Conservation (phyloP, 2,113 vertebrate genomes). For the Percopsis transmontana region DNA sequence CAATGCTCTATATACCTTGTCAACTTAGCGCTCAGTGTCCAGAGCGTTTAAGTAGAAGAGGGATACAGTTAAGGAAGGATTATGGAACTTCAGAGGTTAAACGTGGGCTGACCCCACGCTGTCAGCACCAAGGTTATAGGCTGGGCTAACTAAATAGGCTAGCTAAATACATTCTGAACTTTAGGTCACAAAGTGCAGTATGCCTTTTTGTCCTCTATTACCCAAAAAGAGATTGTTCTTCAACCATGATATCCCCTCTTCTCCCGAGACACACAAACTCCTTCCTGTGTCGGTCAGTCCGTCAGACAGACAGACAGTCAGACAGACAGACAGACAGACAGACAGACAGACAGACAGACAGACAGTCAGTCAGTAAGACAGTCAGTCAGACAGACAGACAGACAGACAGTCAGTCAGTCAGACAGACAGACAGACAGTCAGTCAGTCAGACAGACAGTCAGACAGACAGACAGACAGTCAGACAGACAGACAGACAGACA, state of each 20-base stretch:
- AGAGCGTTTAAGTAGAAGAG: conserved; percentile 56
- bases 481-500: not conserved
- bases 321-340: not conserved
- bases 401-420: not conserved
- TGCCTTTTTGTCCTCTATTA: not conserved
- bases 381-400: not conserved
- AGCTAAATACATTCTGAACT: too few relatives aligned
- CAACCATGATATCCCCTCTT: not conserved
- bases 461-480: not conserved
- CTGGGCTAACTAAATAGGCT: too few relatives aligned
- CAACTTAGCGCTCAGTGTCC: conserved; percentile 61
- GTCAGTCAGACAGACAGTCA: not conserved
- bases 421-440: not conserved
- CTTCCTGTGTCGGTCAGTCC: not conserved
- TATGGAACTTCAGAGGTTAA: conserved; percentile 51
- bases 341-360: not conserved
- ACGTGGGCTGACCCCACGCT: conserved; percentile 24
- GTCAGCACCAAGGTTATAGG: conserved; percentile 12
- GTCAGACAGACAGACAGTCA: not conserved
- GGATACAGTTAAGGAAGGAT: conserved; percentile 55
- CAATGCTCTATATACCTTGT: conserved; percentile 57
- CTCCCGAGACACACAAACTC: not conserved
- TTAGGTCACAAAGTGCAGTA: too few relatives aligned
- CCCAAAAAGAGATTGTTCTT: not conserved
- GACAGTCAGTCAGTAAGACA: too few relatives aligned